A percentile compares a stretch with the other conserved stretches of the same genome.
phyloP scores from a whole-genome alignment of 1,140 invertebrate species.

The Ptiloglossa arizonensis region DNA sequence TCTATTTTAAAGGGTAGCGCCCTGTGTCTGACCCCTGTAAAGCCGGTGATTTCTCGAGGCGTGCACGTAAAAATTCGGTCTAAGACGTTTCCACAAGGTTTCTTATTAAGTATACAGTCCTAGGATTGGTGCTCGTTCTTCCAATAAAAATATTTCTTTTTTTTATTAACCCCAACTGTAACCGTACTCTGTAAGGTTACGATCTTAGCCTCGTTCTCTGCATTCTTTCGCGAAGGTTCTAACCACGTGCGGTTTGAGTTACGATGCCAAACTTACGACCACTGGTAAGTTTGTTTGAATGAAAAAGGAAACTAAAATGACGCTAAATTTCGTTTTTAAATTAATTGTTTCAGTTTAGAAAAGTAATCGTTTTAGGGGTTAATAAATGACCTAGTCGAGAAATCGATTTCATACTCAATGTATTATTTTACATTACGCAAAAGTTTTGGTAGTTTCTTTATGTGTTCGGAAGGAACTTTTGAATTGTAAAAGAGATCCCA shows the following conservation, averaged over 20 bases:
- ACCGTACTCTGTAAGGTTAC: background rate
- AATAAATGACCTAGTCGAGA: background rate
- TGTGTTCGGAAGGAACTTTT: background rate
- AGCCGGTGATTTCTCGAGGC: conserved; percentile 23
- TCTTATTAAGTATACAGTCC: background rate
- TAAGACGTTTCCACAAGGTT: background rate
- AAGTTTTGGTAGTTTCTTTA: background rate
- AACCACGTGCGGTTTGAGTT: conserved; percentile 43
- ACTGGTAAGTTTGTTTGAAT: conserved; percentile 49
- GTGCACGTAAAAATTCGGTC: conserved; percentile 9
- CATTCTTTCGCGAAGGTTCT: background rate
- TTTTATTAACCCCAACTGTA: background rate
- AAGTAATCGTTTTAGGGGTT: background rate
- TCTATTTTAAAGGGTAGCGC: conserved; percentile 64
- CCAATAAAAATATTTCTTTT: background rate
- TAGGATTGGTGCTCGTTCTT: background rate
- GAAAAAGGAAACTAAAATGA: background rate
- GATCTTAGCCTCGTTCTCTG: conserved; percentile 30
- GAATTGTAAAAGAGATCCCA: background rate
- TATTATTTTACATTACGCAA: background rate
- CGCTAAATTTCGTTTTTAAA: background rate
- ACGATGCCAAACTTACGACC: conserved; percentile 53
- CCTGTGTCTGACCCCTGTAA: conserved; percentile 34
- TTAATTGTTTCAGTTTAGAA: background rate
- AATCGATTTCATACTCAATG: background rate